Base-by-base conservation (phyloP, 2,113 vertebrate species). In the Stomatorhinus ivindoensis region DNA sequence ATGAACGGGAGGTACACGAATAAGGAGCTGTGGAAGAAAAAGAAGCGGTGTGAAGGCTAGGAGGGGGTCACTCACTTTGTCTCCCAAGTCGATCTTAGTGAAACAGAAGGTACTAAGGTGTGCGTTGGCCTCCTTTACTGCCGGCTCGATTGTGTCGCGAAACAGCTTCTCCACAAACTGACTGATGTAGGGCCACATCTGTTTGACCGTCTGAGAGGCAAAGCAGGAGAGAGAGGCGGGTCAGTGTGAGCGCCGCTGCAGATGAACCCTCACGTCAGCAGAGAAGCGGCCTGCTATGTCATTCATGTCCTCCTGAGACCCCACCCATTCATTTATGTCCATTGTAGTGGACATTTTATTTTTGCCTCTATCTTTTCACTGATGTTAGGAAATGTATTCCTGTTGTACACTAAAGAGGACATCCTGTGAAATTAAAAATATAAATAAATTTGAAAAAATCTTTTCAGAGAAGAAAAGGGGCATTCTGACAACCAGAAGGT, bases 161-260 rank as follows among this genome's bases (percentile, higher is more conserved):
- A 99, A 99, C 89, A 99, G 93, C 91, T 99, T 99, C 93, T 99
- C 98, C 92, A 99, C 96, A 91, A 99, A 99, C 87, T 99, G 97
- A 91, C 97, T 97, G 93, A 98, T 97, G 89, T 97, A 99, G 46
- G 98, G 98, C 98, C 98, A 99, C 97, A 99, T 98, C 91, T 99
- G 98, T 89, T 97, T 97, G 73, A 99, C 97, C 21, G 98, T 98
- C 98, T 99, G 90, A 48, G 76, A 89, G 76, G 89, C 89, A 80
- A 55, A 31, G 21, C 46, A 1, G 50, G 84, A 86, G 84, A 48
- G 42, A 84, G 44, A 84, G 42, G 44, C 31, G 15, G 35, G n/a
- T 39, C 39, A 89, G 48, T 0, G 35, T 42, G 31, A 27, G 31
- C 6, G 15, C 31, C 17, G 69, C 27, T 10, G 24, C 2, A 21